Evolutionary conservation across 2,113 vertebrate genomes (phyloP).

Genomic region (Xerus inauris): DNA sequence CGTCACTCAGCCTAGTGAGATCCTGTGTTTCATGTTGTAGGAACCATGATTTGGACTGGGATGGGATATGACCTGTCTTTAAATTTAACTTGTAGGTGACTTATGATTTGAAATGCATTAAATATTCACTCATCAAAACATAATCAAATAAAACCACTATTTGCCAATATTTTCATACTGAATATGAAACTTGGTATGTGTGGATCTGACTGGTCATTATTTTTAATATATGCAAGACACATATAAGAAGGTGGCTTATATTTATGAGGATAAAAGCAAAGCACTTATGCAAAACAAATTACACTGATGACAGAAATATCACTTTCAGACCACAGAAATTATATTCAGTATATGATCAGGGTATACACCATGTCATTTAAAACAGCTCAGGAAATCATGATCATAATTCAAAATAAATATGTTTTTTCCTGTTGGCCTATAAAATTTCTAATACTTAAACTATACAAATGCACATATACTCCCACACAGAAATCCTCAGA

Average conservation of each 20-base stretch:
- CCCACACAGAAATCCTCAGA: not conserved
- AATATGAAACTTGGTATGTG: slow-evolving; percentile 14
- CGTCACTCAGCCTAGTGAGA: not conserved
- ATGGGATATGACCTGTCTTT: not conserved
- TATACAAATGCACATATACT: slow-evolving; percentile 18
- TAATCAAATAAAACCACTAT: not conserved
- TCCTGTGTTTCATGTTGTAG: not conserved
- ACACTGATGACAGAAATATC: not conserved
- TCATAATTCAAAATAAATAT: slow-evolving; percentile 46
- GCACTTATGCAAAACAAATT: slow-evolving; percentile 67
- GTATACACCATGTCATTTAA: not conserved
- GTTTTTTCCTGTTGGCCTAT: not conserved
- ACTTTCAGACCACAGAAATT: slow-evolving; percentile 54
- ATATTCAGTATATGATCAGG: not conserved
- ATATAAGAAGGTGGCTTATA: slow-evolving; percentile 32
- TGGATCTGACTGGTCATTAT: not conserved
- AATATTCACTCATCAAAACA: slow-evolving; percentile 20
- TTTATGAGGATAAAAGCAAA: slow-evolving; percentile 66
- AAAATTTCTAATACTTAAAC: slow-evolving; percentile 30
- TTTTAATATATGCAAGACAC: not conserved
- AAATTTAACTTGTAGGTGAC: slow-evolving; percentile 11
- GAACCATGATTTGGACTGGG: not conserved
- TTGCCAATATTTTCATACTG: not conserved
- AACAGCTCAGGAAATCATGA: not conserved
- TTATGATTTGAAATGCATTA: slow-evolving; percentile 20